These are phyloP conservation scores for Ochotona curzoniae DNA, from an alignment of 2,113 vertebrate species.

Conservation along the genomic window DNA sequence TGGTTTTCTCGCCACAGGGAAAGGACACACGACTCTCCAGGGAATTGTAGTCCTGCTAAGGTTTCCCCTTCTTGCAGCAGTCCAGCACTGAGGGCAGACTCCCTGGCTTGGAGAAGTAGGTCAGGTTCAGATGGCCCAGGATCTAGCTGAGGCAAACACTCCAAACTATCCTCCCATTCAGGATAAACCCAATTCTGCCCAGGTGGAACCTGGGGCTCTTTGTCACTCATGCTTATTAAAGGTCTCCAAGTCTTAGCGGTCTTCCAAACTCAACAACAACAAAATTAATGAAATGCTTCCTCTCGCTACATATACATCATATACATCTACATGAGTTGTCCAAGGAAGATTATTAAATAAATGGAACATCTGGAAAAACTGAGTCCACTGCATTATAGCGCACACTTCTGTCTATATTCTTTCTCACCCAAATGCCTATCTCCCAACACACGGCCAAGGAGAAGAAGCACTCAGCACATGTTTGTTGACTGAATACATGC, in stretches of 20 bases:
- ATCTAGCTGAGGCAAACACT: neutral
- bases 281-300: neutral
- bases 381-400: fast-evolving
- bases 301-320: neutral
- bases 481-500: neutral
- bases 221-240: neutral
- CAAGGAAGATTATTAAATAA: neutral
- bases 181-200: neutral
- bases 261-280: neutral
- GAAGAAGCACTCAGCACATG: neutral
- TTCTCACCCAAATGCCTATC: neutral
- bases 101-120: neutral
- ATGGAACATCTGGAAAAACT: neutral
- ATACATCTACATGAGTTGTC: too few relatives aligned
- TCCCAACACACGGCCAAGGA: neutral
- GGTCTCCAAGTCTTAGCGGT: neutral
- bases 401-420: neutral
- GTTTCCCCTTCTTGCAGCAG: neutral
- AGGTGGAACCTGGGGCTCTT: neutral
- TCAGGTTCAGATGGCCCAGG: neutral
- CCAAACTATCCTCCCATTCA: neutral
- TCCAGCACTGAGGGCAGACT: neutral
- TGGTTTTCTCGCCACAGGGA: fast-evolving
- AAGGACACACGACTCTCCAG: neutral
- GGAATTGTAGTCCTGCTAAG: neutral